Percentiles rank a stretch among this genome's conserved stretches.
These are phyloP conservation scores for Ophraella communa DNA, from an alignment of 2,888 invertebrate genomes.

Conservation along the genomic window DNA sequence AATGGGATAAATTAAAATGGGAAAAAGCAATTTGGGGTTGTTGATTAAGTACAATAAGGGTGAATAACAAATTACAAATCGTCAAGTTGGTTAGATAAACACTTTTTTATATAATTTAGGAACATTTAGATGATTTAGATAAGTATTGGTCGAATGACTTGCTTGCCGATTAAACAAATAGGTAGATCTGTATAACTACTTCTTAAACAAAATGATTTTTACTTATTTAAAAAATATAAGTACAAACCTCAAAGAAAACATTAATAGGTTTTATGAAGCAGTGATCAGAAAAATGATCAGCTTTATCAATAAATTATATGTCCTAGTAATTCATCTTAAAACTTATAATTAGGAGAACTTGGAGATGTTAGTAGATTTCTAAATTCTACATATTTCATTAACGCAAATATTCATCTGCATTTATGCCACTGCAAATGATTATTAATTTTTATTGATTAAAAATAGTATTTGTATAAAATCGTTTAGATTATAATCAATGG, in stretches of 20 bases:
- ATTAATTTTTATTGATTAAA: too few species aligned
- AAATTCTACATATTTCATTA: background rate
- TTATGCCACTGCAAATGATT: too few species aligned
- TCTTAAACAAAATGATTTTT: background rate
- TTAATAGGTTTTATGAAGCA: background rate
- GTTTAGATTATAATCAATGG: too few species aligned
- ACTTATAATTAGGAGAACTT: background rate
- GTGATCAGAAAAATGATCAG: background rate
- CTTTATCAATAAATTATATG: background rate
- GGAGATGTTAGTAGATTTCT: background rate
- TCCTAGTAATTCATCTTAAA: background rate
- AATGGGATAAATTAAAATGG: slow-evolving; percentile 32
- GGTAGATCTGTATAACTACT: too few species aligned
- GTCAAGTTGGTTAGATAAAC: background rate
- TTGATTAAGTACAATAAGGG: slow-evolving; percentile 15
- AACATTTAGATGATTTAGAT: background rate
- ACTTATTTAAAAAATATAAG: too few species aligned
- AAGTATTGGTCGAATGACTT: too few species aligned
- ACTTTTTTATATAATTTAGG: background rate
- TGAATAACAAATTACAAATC: slow-evolving; percentile 19
- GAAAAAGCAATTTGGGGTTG: slow-evolving; percentile 27
- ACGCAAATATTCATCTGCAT: too few species aligned
- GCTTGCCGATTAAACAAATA: too few species aligned
- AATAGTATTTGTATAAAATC: too few species aligned
- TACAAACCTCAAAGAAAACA: too few species aligned